Evolutionary conservation across 2,113 vertebrate species (phyloP).

Genomic region (Sitta europaea): DNA sequence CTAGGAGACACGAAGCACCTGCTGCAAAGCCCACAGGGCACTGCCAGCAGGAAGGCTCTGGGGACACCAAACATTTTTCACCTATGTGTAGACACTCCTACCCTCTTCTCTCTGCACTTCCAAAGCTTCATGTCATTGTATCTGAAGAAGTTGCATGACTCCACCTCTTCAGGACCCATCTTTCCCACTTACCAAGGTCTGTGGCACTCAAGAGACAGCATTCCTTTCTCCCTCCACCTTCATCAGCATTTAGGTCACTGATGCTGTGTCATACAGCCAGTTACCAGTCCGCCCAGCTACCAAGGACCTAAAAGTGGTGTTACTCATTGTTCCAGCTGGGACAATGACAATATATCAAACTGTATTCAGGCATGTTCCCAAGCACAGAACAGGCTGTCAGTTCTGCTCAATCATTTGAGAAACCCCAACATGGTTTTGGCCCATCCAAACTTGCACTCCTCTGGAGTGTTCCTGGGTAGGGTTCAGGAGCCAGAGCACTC

Average conservation of each 20-base stretch:
- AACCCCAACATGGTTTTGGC: fast-evolving
- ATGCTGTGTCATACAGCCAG: background rate
- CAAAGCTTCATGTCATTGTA: fast-evolving
- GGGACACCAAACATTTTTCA: background rate
- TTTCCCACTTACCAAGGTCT: background rate
- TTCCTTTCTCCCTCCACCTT: background rate
- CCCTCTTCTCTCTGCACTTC: background rate
- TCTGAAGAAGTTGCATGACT: background rate
- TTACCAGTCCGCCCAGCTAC: background rate
- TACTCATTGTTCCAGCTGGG: fast-evolving
- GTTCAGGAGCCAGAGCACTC: background rate
- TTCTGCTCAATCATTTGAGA: background rate
- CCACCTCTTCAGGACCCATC: background rate
- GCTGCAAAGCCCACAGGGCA: background rate
- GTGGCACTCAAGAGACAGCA: background rate
- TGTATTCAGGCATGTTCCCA: fast-evolving
- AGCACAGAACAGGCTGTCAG: background rate
- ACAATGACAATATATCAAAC: fast-evolving
- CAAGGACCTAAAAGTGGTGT: background rate
- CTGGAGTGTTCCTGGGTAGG: fast-evolving
- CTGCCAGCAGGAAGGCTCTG: background rate
- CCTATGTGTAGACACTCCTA: fast-evolving
- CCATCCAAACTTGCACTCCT: background rate
- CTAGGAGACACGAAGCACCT: background rate
- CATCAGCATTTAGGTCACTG: background rate